Evolutionary conservation across 2,888 invertebrate genomes (phyloP), one percentile per base, ranked within the genome.

Genomic region (Nomada fucata): DNA sequence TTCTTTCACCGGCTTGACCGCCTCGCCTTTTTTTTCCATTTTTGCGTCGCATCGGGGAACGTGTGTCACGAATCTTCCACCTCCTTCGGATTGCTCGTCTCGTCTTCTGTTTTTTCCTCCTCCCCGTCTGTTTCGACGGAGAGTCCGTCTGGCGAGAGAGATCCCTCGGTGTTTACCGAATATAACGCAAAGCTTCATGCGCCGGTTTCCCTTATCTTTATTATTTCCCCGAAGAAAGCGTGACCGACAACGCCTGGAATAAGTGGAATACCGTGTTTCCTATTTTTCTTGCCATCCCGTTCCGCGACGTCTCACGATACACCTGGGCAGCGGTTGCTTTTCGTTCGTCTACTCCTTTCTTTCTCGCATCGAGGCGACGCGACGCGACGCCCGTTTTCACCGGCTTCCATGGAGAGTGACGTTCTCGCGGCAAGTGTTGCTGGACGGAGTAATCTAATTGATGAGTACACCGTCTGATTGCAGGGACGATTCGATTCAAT

Each of bases 241-340:
- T 11, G 60, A 18, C 29, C 36, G 72, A 73, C 73, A 73, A 60
- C 61, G 55, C 42, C 53, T 63, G 26, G 65, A 73, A 76, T 82
- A 81, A 82, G 82, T 82, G 82, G 82, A 76, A 76, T 82, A 76
- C 64, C 76, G 65, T 82, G 82, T 76, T 82, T 67, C 63, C 71
- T 74, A 77, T 82, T 77, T 77, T 82, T 77, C 70, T 52, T 4
- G 18, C 29, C 69, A 55, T 68, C 53, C 60, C 53, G 52, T 52
- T 53, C 2, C 69, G 42, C 29, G 20, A 74, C 65, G 69, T n/a
- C 52, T 52, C 65, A 64, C 29, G 53, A 64, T 60, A 80, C 81
- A 75, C 69, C 63, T 72, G 81, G 59, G 52, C 47, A 20, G 47
- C 29, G 50, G 42, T 50, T 57, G 53, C 29, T 72, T 61, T 61